A percentile compares a stretch with the other conserved stretches of the same genome.
phyloP scores from a whole-genome alignment of 1,140 invertebrate species.

The Drosophila nasuta region DNA sequence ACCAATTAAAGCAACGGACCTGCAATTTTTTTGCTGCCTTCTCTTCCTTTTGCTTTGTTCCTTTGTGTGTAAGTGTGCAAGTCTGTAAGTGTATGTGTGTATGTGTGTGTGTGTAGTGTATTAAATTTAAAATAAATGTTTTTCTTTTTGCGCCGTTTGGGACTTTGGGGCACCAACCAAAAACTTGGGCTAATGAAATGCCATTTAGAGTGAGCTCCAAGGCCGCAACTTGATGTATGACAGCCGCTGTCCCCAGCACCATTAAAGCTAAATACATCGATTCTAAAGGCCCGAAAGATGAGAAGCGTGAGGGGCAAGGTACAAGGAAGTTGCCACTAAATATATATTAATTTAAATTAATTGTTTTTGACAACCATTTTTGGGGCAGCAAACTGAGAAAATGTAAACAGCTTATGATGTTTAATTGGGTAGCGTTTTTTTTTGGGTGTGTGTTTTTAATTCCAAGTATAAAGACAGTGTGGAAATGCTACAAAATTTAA shows the following conservation, averaged over 20 bases:
- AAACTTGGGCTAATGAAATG: conserved; percentile 68
- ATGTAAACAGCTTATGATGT: conserved; percentile 17
- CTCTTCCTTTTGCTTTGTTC: conserved; percentile 26
- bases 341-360: conserved; percentile 51
- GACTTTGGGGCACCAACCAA: conserved; percentile 6
- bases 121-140: conserved; percentile 81
- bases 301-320: too few species aligned
- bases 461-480: not conserved
- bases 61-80: conserved; percentile 9
- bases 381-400: not conserved
- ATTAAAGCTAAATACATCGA: conserved; percentile 50
- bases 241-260: conserved; percentile 17
- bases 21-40: conserved; percentile 47
- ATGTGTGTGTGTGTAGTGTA: conserved; percentile 47
- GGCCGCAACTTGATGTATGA: conserved; percentile 60
- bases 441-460: not conserved
- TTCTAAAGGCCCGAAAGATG: not conserved
- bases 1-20: conserved; percentile 66
- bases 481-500: not conserved
- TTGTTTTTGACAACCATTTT: conserved; percentile 20
- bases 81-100: not conserved
- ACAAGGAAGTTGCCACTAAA: conserved; percentile 21
- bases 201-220: conserved; percentile 53
- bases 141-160: conserved; percentile 50
- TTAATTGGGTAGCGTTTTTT: conserved; percentile 2